These are phyloP conservation scores for Thecocarcelia acutangulata DNA, from an alignment of 2,888 invertebrate species.

Conservation along the genomic window DNA sequence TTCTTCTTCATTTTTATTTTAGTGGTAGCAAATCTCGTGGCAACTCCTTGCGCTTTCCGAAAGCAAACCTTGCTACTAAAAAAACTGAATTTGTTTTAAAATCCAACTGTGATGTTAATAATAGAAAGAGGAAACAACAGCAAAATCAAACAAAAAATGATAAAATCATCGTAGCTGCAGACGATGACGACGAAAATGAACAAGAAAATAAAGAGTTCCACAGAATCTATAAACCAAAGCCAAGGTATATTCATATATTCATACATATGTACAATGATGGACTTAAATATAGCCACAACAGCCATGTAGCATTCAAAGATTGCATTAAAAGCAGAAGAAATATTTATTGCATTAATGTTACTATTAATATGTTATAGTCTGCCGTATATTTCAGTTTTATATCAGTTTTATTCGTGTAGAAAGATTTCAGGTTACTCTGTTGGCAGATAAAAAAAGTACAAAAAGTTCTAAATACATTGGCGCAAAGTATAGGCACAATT, in stretches of 20 bases:
- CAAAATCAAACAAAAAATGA: conserved; percentile 44
- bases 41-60: conserved; percentile 76
- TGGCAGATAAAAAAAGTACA: too few relatives aligned
- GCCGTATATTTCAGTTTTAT: too few relatives aligned
- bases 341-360: too few relatives aligned
- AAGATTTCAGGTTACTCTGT: too few relatives aligned
- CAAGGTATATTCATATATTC: conserved; percentile 68
- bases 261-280: too few relatives aligned
- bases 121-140: conserved; percentile 56
- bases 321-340: too few relatives aligned
- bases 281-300: too few relatives aligned
- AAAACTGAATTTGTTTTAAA: conserved; percentile 69
- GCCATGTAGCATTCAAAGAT: too few relatives aligned
- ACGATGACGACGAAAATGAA: conserved; percentile 50
- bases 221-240: conserved; percentile 69
- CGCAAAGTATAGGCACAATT: too few relatives aligned
- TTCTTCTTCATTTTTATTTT: conserved; percentile 28
- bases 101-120: conserved; percentile 74
- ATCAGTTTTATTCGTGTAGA: too few relatives aligned
- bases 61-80: conserved; percentile 73
- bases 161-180: conserved; percentile 32
- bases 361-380: too few relatives aligned
- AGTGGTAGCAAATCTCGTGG: conserved; percentile 77
- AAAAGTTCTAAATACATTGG: too few relatives aligned
- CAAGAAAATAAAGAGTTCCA: conserved; percentile 64